Base-by-base conservation (phyloP, 2,888 invertebrate genomes). In the Macrosiphum euphorbiae region DNA sequence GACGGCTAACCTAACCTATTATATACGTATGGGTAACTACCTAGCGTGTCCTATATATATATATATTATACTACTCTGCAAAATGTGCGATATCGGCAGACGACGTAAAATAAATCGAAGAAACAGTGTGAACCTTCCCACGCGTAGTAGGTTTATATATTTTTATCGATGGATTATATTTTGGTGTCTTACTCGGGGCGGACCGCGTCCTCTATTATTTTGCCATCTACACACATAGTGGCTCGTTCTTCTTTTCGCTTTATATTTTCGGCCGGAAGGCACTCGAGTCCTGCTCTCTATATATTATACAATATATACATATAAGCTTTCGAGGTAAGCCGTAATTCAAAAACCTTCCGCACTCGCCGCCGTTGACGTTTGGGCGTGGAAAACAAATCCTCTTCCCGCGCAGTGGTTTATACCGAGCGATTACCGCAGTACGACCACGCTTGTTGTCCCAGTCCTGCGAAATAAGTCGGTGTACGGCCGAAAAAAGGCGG, bases 371-470 rank as follows among this genome's bases (percentile, higher is more conserved):
- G 91, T 86, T 47, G 58, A 91, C 58, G 47, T 91, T 58, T 58
- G 91, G 91, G 44, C 91, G 91, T 85, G n/a, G 28, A 44, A 84
- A 91, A 91, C 91, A 58, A 44, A 85, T 35, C 58, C 85, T n/a
- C 58, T 47, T 90, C 50, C 35, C n/a, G 35, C 50, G 35, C 78
- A 41, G 35, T 35, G 35, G 78, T 78, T 78, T 78, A 78, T 78
- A 78, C 78, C 78, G n/a, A n/a, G 44, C 44, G 35, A 78, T 35
- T 78, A 78, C 78, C 35, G 78, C 44, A 44, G 44, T 44, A 44
- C 44, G 4, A 4, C 44, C 41, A 24, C 24, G 50, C 35, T 35
- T 52, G 55, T 35, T 52, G 55, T 55, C 26, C 11, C 88, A 28
- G 35, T 52, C 35, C 16, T 20, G 35, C 24, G 26, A 88, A 55